Percentiles rank a stretch among this genome's conserved stretches.
phyloP scores from a whole-genome alignment of 2,113 vertebrate species.

The Bombycilla garrulus region DNA sequence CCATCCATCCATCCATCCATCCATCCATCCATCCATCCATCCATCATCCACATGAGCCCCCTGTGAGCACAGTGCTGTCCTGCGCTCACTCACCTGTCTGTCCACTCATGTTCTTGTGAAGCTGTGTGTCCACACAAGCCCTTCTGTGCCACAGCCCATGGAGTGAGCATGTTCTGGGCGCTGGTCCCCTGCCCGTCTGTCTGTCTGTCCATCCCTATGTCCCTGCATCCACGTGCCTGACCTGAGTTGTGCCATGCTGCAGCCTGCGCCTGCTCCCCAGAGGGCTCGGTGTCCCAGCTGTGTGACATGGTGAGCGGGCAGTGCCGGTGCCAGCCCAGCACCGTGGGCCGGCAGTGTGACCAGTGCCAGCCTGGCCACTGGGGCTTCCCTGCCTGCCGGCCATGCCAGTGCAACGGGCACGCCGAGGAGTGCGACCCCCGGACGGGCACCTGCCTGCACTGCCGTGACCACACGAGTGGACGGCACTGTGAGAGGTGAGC shows the following conservation, averaged over 20 bases:
- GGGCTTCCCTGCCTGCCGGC: slow-evolving; percentile 90
- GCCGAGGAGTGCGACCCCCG: slow-evolving; percentile 81
- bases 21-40: not conserved
- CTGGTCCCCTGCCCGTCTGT: not conserved
- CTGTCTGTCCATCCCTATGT: not conserved
- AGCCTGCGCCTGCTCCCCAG: slow-evolving; percentile 82
- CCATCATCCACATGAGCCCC: not conserved
- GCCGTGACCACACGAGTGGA: slow-evolving; percentile 82
- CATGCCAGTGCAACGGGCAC: slow-evolving; percentile 87
- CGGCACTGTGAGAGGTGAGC: slow-evolving; percentile 73
- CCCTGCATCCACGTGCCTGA: not conserved
- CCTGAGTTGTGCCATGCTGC: rapidly evolving
- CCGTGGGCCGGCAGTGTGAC: slow-evolving; percentile 77
- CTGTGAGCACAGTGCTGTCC: not conserved
- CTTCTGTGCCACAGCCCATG: not conserved
- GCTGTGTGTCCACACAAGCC: not conserved
- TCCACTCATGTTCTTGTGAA: not conserved
- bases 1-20: not conserved
- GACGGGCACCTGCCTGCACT: slow-evolving; percentile 83
- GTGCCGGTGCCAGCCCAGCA: slow-evolving; percentile 75
- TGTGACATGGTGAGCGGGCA: slow-evolving; percentile 79
- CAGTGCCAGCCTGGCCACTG: slow-evolving; percentile 87
- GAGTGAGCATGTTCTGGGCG: not conserved
- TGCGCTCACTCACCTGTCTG: not conserved
- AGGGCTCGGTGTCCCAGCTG: slow-evolving; percentile 75